Base-by-base conservation (phyloP, 1,140 invertebrate species). In the Drosophila lacertosa region DNA sequence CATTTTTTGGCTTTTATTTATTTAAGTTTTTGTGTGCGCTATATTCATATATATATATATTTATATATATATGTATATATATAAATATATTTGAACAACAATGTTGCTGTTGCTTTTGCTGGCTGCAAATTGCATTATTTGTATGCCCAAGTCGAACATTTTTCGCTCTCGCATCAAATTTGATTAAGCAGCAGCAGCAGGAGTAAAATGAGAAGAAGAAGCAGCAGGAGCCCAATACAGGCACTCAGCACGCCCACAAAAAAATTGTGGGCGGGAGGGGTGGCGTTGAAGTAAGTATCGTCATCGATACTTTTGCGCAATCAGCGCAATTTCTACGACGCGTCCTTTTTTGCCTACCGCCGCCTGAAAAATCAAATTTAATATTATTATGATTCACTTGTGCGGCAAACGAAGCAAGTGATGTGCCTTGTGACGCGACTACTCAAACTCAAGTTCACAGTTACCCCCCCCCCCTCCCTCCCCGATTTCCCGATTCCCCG, bases 381-480 rank as follows among this genome's bases (percentile, higher is more conserved):
- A 88, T 88, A 88, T 88, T 88, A 88, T 88, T 88, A 88, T 88
- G 82, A 88, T 88, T 88, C 82, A 88, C 82, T 88, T 88, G 82
- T 88, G 82, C 59, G 64, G 60, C 77, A 72, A 81, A 72, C 70
- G 77, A 80, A 84, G 77, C 83, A 75, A 86, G 81, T 84, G 80
- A 72, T 67, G 63, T 68, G 69, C 63, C 63, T 67, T 66, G 58
- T 73, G 55, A 51, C 39, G 44, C 42, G 33, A 58, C 53, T 29
- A 29, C 26, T 29, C n/a, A n/a, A n/a, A n/a, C n/a, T n/a, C n/a
- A n/a, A n/a, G n/a, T n/a, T n/a, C n/a, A n/a, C n/a, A n/a, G n/a
- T n/a, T n/a, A n/a, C n/a, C n/a, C n/a, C n/a, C n/a, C n/a, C n/a
- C n/a, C n/a, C n/a, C n/a, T n/a, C n/a, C n/a, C n/a, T n/a, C n/a